Conservation (phyloP, 2,888 invertebrate species). For the Xanthorhoe designata region DNA sequence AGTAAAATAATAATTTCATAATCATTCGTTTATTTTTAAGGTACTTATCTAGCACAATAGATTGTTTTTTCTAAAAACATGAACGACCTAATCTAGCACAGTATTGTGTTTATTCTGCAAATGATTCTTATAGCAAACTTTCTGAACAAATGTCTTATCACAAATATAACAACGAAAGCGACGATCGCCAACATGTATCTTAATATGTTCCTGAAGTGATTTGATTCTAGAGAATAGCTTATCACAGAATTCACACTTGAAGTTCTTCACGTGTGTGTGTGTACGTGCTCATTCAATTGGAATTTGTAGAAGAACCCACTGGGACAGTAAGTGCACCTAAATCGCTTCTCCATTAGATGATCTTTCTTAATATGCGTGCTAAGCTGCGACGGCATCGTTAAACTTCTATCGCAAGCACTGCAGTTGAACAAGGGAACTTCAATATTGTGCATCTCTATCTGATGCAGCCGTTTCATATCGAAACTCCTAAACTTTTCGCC, state of each 20-base stretch:
- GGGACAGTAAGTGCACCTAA: conserved; percentile 49
- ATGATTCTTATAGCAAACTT: conserved; percentile 52
- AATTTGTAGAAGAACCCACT: conserved; percentile 46
- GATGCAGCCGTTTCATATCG: conserved; percentile 48
- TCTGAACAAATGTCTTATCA: conserved; percentile 50
- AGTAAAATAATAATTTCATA: neutral
- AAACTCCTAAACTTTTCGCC: conserved; percentile 51
- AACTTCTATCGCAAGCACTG: conserved; percentile 49
- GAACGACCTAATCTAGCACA: neutral
- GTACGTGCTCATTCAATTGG: conserved; percentile 65
- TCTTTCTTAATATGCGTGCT: conserved; percentile 50
- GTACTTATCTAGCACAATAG: neutral
- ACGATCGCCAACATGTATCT: conserved; percentile 56
- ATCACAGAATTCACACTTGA: conserved; percentile 63
- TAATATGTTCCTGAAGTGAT: conserved; percentile 63
- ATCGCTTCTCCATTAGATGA: conserved; percentile 46
- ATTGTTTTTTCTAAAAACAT: neutral
- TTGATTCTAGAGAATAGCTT: conserved; percentile 60
- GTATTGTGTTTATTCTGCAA: conserved; percentile 57
- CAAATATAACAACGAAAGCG: conserved; percentile 50
- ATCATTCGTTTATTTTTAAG: neutral
- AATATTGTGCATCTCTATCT: conserved; percentile 47
- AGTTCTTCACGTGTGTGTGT: conserved; percentile 71
- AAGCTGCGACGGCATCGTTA: conserved; percentile 42
- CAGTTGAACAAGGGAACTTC: conserved; percentile 43